phyloP scores from a whole-genome alignment of 2,888 invertebrate species.

The Stenodera caucasica region DNA sequence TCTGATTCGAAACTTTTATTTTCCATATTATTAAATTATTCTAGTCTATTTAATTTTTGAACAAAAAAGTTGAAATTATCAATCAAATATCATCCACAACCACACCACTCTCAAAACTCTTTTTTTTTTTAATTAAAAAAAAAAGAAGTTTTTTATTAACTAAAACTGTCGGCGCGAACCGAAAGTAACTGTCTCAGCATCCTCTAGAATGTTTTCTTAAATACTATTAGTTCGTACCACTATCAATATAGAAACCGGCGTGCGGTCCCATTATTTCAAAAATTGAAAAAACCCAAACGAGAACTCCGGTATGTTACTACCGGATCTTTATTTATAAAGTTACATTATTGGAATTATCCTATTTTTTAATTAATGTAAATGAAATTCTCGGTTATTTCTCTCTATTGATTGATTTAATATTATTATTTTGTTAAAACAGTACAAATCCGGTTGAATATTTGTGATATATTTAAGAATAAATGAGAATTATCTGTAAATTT shows the following conservation, averaged over 20 bases:
- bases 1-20: conserved; percentile 51
- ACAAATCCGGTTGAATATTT: too few species aligned
- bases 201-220: conserved; percentile 48
- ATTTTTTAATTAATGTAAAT: too few species aligned
- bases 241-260: conserved; percentile 33
- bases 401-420: too few species aligned
- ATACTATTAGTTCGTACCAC: conserved; percentile 39
- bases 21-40: conserved; percentile 45
- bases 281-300: background rate
- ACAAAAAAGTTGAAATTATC: conserved; percentile 22
- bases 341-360: too few species aligned
- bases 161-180: conserved; percentile 44
- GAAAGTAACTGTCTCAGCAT: conserved; percentile 46
- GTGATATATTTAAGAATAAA: too few species aligned
- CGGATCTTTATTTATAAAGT: background rate
- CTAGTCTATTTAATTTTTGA: too few species aligned
- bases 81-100: conserved; percentile 50
- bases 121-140: conserved; percentile 18
- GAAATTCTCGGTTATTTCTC: too few species aligned
- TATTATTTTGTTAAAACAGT: too few species aligned
- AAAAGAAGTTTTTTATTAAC: background rate
- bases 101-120: conserved; percentile 55
- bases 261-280: conserved; percentile 11
- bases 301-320: background rate
- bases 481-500: background rate